Percentiles rank a stretch among this genome's conserved stretches.
phyloP scores from a whole-genome alignment of 2,113 vertebrate genomes.

The Epinephelus lanceolatus region DNA sequence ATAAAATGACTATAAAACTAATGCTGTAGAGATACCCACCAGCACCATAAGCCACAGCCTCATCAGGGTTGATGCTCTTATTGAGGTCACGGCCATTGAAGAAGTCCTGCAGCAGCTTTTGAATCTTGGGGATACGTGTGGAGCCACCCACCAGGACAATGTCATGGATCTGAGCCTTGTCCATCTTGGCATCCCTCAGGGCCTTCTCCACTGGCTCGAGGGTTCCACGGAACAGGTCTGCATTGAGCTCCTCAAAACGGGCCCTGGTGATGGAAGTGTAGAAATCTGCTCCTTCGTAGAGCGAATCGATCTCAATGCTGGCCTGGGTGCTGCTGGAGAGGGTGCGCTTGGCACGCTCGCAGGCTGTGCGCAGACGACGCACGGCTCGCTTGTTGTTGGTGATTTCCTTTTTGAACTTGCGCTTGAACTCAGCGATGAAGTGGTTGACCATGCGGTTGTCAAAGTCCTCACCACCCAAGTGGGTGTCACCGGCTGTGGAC shows the following conservation, averaged over 20 bases:
- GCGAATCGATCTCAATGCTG: constrained; percentile 93
- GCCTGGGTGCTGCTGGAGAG: constrained; percentile 94
- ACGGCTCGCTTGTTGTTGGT: constrained; percentile 91
- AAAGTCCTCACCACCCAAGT: constrained; percentile 93
- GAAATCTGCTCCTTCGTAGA: constrained; percentile 92
- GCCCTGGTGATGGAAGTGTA: constrained; percentile 94
- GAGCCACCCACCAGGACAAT: constrained; percentile 94
- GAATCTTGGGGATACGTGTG: constrained; percentile 94
- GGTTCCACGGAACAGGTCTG: constrained; percentile 92
- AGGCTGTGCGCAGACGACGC: constrained; percentile 90
- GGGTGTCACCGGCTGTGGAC: constrained; percentile 92
- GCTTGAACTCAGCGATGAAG: constrained; percentile 92
- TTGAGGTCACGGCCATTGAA: constrained; percentile 94
- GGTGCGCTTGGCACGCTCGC: constrained; percentile 92
- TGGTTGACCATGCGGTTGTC: constrained; percentile 94
- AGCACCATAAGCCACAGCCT: constrained; percentile 93
- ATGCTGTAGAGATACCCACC: constrained; percentile 68
- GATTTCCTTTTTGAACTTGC: constrained; percentile 94
- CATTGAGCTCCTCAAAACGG: constrained; percentile 93
- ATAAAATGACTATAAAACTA: neutral
- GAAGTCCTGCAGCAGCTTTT: constrained; percentile 91
- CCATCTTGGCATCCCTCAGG: constrained; percentile 91
- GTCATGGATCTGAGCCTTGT: constrained; percentile 93
- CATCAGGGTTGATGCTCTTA: constrained; percentile 95
- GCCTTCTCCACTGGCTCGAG: constrained; percentile 93